Base-by-base conservation (phyloP, 2,888 invertebrate genomes). In the Philhelius pedissequus region DNA sequence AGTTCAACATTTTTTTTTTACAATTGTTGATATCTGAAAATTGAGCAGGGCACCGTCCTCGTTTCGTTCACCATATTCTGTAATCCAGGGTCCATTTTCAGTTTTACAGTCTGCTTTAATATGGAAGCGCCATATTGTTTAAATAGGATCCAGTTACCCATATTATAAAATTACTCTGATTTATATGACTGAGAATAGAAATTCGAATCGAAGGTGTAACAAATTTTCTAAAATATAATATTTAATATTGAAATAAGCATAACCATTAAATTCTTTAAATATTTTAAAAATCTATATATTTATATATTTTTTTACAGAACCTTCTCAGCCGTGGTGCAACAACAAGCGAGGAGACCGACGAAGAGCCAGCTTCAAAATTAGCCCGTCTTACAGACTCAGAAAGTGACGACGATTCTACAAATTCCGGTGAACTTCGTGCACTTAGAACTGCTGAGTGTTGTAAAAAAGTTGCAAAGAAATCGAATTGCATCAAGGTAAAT, bases 291-390 rank as follows among this genome's bases (percentile, higher is more conserved):
- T 45, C n/a, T 13, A 27, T 64, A 32, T 45, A 3, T 50, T 9
- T 43, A n/a, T 66, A 22, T 30, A 40, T 64, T 40, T 62, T 40
- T 62, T 52, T 64, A 43, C 83, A 88, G 88, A 87, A 81, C 48
- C 76, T 86, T 54, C 68, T 86, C 52, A 87, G 66, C 45, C 74
- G 68, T 56, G 80, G 66, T 43, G 50, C 80, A 48, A 73, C 86
- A 50, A 86, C 77, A 77, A 87, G 87, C 50, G 87, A 87, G 40
- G 87, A 87, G 74, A 87, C 87, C 40, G 86, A 87, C 56, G 86
- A 86, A 56, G 86, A 86, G 69, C 86, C 81, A 73, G 81, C 94
- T 69, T 92, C 94, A 86, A 96, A 96, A 90, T 94, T 95, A 89
- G 95, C 95, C n/a, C 92, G 96, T 75, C 92, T 96, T 81, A 92